Evolutionary conservation across 2,888 invertebrate genomes (phyloP).

Genomic region (Acanthococcus lagerstroemiae): DNA sequence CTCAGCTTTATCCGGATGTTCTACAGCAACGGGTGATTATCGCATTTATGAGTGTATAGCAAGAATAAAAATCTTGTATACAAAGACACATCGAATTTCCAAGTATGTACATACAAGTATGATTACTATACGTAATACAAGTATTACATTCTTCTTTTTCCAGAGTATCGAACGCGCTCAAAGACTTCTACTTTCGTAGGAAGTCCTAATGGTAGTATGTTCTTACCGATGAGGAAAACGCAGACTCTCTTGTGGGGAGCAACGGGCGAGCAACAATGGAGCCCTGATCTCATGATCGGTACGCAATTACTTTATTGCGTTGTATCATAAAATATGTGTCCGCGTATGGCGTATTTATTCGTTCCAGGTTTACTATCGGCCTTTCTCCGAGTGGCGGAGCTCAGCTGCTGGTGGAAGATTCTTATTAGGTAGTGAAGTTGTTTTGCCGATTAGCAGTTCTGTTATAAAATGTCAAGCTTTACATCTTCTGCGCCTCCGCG

Average conservation of each 20-base stretch:
- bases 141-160: not conserved
- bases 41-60: no score
- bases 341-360: no score
- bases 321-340: no score
- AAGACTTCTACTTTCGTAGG: conserved; percentile 19
- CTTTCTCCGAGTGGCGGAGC: no score
- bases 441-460: no score
- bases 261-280: conserved; percentile 95
- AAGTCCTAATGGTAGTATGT: conserved; percentile 10
- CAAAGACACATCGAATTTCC: no score
- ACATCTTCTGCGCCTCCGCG: not conserved
- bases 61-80: not conserved
- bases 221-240: conserved; percentile 12
- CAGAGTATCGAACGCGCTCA: conserved; percentile 43
- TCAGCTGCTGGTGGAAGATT: no score
- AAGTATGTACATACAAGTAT: no score
- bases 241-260: conserved; percentile 77
- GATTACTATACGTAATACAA: not conserved
- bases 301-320: conserved; percentile 37
- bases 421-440: no score
- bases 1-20: not conserved
- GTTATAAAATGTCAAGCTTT: not conserved
- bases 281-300: conserved; percentile 91
- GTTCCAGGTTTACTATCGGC: no score
- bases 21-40: not conserved